Conservation (phyloP, 2,888 invertebrate genomes). For the Alentia gelatinosa region DNA sequence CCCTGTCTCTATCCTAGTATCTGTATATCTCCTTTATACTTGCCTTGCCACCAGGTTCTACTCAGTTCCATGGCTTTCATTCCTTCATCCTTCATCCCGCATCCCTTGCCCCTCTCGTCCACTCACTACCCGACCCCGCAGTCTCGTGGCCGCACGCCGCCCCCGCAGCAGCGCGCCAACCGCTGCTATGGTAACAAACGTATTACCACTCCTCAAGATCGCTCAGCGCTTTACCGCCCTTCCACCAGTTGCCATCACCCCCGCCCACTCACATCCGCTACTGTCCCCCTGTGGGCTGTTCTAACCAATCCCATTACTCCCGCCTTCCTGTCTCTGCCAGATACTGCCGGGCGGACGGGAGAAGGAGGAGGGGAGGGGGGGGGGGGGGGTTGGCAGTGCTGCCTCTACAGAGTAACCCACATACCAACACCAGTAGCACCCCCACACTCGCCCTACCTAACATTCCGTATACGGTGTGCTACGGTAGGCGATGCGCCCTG, state of each 20-base stretch:
- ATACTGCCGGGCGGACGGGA: not conserved
- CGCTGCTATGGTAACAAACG: constrained; percentile 29
- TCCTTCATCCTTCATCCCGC: not conserved
- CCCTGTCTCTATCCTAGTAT: too few species aligned
- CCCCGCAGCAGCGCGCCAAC: not conserved
- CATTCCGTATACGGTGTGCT: too few species aligned
- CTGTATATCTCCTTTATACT: too few species aligned
- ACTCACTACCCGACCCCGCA: not conserved
- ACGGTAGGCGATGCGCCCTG: too few species aligned
- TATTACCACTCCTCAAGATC: constrained; percentile 38
- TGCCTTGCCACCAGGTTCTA: not conserved
- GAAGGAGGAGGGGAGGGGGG: not conserved
- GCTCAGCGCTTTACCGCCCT: not conserved
- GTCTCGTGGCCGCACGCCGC: not conserved
- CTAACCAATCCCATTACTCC: constrained; percentile 39
- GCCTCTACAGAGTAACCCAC: too few species aligned
- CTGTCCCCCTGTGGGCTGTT: constrained; percentile 17
- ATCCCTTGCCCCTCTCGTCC: not conserved
- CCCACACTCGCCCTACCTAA: too few species aligned
- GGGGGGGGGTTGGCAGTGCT: not conserved
- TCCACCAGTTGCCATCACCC: not conserved
- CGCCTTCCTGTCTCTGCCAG: not conserved
- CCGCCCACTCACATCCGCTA: not conserved
- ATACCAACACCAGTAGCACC: too few species aligned
- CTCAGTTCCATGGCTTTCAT: not conserved